phyloP scores from a whole-genome alignment of 2,888 invertebrate genomes.

The Parnassius mnemosyne region DNA sequence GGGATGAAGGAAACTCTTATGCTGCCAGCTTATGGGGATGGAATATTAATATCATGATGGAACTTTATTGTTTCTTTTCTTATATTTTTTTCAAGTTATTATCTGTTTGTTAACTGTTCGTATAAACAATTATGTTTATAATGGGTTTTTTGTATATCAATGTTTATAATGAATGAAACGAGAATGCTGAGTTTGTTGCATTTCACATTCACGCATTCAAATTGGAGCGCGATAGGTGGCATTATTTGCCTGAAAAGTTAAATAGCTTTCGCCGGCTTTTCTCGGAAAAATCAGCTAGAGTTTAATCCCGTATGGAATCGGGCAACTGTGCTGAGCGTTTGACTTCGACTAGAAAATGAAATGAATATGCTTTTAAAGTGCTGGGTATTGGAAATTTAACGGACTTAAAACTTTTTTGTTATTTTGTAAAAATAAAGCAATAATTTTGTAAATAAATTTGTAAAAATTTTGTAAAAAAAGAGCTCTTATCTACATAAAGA shows the following conservation, averaged over 20 bases:
- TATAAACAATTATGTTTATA: conserved; percentile 27
- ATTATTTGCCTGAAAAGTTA: conserved; percentile 65
- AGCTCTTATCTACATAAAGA: too few relatives aligned
- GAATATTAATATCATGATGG: too few relatives aligned
- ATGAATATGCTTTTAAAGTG: conserved; percentile 28
- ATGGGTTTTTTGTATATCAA: too few relatives aligned
- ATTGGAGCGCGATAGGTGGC: conserved; percentile 51
- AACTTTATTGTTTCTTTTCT: too few relatives aligned
- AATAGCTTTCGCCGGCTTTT: conserved; percentile 59
- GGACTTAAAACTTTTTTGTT: too few relatives aligned
- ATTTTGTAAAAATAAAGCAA: too few relatives aligned
- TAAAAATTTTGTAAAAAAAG: too few relatives aligned
- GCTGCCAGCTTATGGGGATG: too few relatives aligned
- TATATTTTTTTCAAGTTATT: too few relatives aligned
- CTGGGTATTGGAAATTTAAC: not conserved
- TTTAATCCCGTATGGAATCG: conserved; percentile 51
- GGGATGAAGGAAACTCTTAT: too few relatives aligned
- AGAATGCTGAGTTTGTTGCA: conserved; percentile 52
- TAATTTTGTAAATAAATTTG: too few relatives aligned
- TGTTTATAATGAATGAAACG: conserved; percentile 36
- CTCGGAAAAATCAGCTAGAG: conserved; percentile 52
- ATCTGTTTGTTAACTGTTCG: not conserved
- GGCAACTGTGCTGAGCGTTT: conserved; percentile 29
- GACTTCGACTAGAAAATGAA: conserved; percentile 27
- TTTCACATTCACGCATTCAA: conserved; percentile 55